Conservation (phyloP, 2,113 vertebrate species). For the Lophochroa leadbeateri region DNA sequence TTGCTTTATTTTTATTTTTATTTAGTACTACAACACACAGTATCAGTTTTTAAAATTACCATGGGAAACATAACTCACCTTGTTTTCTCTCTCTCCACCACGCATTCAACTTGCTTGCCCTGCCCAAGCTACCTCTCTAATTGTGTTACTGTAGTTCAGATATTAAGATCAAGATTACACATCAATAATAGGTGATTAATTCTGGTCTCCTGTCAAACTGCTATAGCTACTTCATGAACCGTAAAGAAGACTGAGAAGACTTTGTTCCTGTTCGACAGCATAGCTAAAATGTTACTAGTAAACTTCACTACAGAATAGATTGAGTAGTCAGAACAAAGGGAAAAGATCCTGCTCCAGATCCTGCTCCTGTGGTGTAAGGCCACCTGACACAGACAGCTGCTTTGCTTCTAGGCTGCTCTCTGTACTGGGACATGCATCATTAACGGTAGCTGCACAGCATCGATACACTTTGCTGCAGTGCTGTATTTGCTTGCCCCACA, state of each 20-base stretch:
- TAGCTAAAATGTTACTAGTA: background rate
- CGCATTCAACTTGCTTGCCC: background rate
- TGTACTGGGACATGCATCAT: rapidly evolving
- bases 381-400: background rate
- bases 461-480: background rate
- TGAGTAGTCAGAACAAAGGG: rapidly evolving
- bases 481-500: background rate
- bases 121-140: background rate
- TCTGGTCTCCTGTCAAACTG: background rate
- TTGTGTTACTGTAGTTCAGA: background rate
- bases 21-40: background rate
- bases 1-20: background rate
- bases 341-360: background rate
- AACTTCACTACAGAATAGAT: background rate
- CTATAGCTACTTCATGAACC: background rate
- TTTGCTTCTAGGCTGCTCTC: background rate
- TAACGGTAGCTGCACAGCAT: background rate
- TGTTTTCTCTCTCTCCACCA: background rate
- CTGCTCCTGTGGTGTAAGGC: background rate
- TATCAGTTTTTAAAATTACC: background rate
- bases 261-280: background rate
- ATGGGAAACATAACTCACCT: background rate
- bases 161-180: background rate
- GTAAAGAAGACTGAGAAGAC: background rate
- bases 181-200: background rate